Conservation (phyloP, 1,140 invertebrate species). For the Andricus grossulariae region DNA sequence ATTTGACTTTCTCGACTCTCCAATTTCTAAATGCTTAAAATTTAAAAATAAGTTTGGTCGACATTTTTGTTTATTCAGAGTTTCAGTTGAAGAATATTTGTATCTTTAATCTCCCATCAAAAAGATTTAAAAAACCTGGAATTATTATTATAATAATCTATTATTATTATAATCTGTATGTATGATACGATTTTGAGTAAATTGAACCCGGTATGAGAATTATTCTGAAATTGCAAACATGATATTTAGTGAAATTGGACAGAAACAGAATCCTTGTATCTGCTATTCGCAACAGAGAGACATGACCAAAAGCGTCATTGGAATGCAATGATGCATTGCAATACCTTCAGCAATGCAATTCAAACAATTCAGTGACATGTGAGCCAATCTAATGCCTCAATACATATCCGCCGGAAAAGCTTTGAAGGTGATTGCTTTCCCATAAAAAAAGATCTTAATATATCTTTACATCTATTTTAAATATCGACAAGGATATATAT, state of each 20-base stretch:
- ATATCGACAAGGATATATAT: too few relatives aligned
- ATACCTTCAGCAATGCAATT: conserved; percentile 9
- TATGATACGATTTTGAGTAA: too few relatives aligned
- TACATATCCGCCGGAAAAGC: not conserved
- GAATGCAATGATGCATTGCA: conserved; percentile 43
- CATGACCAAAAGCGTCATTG: conserved; percentile 40
- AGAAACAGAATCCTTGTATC: not conserved
- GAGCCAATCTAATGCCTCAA: not conserved
- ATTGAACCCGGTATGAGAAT: too few relatives aligned
- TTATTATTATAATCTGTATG: too few relatives aligned
- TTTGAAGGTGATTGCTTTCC: not conserved
- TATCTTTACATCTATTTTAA: too few relatives aligned
- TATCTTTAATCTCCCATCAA: not conserved
- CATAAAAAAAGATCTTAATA: not conserved
- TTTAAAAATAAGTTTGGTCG: too few relatives aligned
- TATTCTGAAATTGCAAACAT: not conserved
- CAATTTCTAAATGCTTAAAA: too few relatives aligned
- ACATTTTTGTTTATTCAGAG: too few relatives aligned
- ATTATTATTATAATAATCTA: too few relatives aligned
- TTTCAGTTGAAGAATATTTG: too few relatives aligned
- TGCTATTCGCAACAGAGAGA: conserved; percentile 35
- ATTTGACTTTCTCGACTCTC: too few relatives aligned
- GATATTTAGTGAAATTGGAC: not conserved
- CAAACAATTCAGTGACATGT: not conserved
- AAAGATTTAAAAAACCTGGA: too few relatives aligned